Conservation (phyloP, 2,113 vertebrate species). For the Nannospalax galili region DNA sequence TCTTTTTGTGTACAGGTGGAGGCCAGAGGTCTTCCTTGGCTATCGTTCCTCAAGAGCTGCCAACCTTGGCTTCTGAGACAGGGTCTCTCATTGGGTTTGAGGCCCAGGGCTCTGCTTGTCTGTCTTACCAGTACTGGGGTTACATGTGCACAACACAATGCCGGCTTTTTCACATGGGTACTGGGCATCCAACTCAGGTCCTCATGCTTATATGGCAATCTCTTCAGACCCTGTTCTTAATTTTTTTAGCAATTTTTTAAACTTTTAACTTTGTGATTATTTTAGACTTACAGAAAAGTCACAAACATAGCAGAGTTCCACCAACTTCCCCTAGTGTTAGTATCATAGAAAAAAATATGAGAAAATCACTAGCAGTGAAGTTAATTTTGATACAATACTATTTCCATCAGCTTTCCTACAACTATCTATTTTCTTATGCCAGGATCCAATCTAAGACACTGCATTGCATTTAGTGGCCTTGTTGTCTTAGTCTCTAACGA, state of each 20-base stretch:
- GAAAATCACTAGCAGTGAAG: not conserved
- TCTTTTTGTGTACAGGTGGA: too few species aligned
- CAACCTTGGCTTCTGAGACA: not conserved
- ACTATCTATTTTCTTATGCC: not conserved
- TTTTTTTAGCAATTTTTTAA: too few species aligned
- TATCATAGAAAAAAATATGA: not conserved
- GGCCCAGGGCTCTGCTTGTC: not conserved
- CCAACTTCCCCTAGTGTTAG: not conserved
- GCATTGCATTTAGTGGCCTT: not conserved
- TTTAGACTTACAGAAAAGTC: not conserved
- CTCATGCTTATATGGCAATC: too few species aligned
- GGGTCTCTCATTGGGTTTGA: too few species aligned
- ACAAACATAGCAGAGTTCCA: not conserved
- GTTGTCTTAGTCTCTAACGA: not conserved
- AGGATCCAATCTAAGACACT: not conserved
- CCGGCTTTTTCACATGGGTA: not conserved
- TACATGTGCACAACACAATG: not conserved
- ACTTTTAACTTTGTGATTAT: not conserved
- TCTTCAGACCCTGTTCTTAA: too few species aligned
- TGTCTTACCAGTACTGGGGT: too few species aligned
- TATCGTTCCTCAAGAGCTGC: not conserved
- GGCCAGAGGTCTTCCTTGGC: not conserved
- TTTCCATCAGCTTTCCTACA: not conserved
- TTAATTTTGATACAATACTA: not conserved
- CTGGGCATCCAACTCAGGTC: not conserved